Conservation (phyloP, 2,888 invertebrate genomes). For the Trisateles emortualis region DNA sequence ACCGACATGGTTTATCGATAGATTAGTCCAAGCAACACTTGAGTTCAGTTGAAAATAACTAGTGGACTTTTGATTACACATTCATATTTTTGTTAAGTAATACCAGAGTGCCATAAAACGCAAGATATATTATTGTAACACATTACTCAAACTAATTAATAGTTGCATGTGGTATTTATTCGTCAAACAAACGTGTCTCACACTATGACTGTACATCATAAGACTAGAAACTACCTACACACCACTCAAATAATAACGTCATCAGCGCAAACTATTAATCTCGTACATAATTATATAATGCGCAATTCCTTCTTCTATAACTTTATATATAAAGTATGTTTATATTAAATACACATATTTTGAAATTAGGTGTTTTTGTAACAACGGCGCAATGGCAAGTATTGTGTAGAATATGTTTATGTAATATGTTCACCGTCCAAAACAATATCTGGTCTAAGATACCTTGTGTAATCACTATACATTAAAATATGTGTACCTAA, state of each 20-base stretch:
- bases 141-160: constrained; percentile 32
- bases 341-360: constrained; percentile 8
- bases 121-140: constrained; percentile 16
- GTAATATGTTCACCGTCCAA: too few relatives aligned
- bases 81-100: background rate
- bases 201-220: constrained; percentile 49
- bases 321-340: constrained; percentile 16
- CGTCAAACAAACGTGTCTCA: constrained; percentile 41
- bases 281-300: constrained; percentile 20
- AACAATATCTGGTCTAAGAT: too few relatives aligned
- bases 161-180: constrained; percentile 37
- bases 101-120: constrained; percentile 19
- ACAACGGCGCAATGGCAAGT: too few relatives aligned
- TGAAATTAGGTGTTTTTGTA: background rate
- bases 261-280: constrained; percentile 39
- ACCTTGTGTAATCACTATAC: background rate
- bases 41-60: too few relatives aligned
- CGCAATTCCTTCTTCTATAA: constrained; percentile 30
- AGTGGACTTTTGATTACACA: background rate
- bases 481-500: constrained; percentile 1
- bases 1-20: too few relatives aligned
- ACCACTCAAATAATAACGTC: constrained; percentile 31
- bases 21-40: too few relatives aligned
- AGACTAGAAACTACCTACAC: constrained; percentile 66
- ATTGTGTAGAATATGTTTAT: too few relatives aligned